phyloP scores from a whole-genome alignment of 2,888 invertebrate genomes.

The Lypha dubia region DNA sequence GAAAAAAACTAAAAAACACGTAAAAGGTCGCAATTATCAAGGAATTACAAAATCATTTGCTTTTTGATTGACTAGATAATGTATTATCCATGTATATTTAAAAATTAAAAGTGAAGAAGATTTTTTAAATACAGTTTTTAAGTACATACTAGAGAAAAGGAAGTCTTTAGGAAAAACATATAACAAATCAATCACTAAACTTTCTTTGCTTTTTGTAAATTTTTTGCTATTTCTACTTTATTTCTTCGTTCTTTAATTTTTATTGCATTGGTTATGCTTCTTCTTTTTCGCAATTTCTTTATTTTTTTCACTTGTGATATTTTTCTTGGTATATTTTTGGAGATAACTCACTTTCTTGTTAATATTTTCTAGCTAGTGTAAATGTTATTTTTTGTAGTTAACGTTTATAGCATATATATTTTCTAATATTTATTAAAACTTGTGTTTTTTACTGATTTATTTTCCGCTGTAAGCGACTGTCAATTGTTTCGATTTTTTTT shows the following conservation, averaged over 20 bases:
- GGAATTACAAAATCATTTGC: slow-evolving; percentile 11
- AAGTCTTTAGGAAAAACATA: slow-evolving; percentile 33
- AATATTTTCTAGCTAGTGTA: slow-evolving; percentile 50
- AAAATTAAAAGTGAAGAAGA: background rate
- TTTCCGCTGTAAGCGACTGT: slow-evolving; percentile 73
- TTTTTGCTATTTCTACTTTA: slow-evolving; percentile 62
- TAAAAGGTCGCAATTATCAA: slow-evolving; percentile 50
- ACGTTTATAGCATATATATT: slow-evolving; percentile 64
- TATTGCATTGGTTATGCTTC: slow-evolving; percentile 68
- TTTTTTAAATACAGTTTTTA: background rate
- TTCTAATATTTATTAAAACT: slow-evolving; percentile 74
- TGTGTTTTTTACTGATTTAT: slow-evolving; percentile 77
- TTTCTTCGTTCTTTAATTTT: slow-evolving; percentile 64
- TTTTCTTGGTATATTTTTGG: slow-evolving; percentile 62
- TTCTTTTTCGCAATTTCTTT: slow-evolving; percentile 73
- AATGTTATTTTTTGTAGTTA: slow-evolving; percentile 66
- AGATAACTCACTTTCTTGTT: slow-evolving; percentile 71
- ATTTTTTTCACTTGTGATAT: slow-evolving; percentile 72
- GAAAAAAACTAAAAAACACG: slow-evolving; percentile 1
- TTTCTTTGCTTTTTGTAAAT: slow-evolving; percentile 55
- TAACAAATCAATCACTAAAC: slow-evolving; percentile 64
- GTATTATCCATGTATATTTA: background rate
- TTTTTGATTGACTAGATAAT: too few species aligned
- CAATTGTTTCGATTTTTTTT: slow-evolving; percentile 77
- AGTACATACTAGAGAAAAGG: background rate